These are phyloP conservation scores for Hippocampus mohnikei DNA, from an alignment of 2,113 vertebrate genomes.

Conservation along the genomic window DNA sequence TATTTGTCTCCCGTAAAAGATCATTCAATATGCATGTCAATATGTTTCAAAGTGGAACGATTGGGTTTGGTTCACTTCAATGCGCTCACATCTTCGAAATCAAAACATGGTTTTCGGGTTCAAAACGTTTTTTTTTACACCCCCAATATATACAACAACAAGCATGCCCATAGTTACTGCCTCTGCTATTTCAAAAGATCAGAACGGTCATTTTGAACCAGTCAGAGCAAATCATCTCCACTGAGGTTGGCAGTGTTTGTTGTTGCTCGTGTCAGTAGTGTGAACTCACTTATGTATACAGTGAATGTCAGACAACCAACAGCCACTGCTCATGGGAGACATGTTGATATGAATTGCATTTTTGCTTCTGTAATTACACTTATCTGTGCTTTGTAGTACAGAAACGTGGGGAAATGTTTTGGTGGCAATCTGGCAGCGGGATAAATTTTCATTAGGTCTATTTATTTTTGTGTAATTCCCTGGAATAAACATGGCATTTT, in stretches of 20 bases:
- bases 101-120: too few species aligned
- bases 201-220: neutral
- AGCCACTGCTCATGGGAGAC: neutral
- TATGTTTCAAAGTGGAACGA: too few species aligned
- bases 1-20: too few species aligned
- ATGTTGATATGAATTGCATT: neutral
- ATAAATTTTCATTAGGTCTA: constrained; percentile 43
- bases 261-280: neutral
- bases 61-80: too few species aligned
- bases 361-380: constrained; percentile 3
- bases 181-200: neutral
- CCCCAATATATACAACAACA: too few species aligned
- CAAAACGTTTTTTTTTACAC: too few species aligned
- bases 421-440: constrained; percentile 8
- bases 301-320: neutral
- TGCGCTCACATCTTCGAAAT: too few species aligned
- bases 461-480: constrained; percentile 22
- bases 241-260: neutral
- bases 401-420: neutral
- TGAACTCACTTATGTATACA: neutral
- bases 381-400: neutral
- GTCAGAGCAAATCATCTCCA: neutral
- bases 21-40: too few species aligned
- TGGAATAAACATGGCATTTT: neutral
- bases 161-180: neutral